A percentile compares a stretch with the other conserved stretches of the same genome.
Conservation (phyloP, 2,888 invertebrate species). For the Andrena haemorrhoa region DNA sequence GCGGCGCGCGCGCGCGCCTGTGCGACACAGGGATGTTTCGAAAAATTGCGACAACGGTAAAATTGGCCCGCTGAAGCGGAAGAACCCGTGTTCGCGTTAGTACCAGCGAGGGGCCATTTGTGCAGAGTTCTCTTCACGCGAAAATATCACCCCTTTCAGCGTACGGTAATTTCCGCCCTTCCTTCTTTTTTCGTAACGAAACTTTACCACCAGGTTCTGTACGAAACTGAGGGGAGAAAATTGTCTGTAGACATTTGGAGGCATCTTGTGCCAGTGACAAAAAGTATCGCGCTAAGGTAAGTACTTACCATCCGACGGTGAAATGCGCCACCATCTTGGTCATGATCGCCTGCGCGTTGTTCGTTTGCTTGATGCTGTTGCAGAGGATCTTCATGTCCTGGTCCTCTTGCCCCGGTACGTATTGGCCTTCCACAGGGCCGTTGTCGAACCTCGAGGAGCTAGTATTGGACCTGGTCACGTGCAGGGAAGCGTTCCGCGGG, state of each 20-base stretch:
- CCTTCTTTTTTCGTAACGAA: background rate
- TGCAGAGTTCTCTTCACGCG: background rate
- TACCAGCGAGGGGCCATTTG: background rate
- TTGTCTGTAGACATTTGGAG: too few species aligned
- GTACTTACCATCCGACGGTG: slow-evolving; percentile 90
- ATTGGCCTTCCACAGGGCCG: slow-evolving; percentile 77
- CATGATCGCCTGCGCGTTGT: slow-evolving; percentile 85
- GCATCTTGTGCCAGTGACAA: too few species aligned
- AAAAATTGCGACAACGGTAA: slow-evolving; percentile 20
- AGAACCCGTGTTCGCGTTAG: slow-evolving; percentile 15
- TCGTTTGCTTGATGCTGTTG: slow-evolving; percentile 81
- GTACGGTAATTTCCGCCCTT: background rate
- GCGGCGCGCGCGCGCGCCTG: background rate
- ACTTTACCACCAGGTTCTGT: too few species aligned
- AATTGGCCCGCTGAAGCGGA: background rate
- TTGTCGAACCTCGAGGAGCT: slow-evolving; percentile 78
- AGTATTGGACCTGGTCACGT: slow-evolving; percentile 87
- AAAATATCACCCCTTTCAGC: slow-evolving; percentile 2
- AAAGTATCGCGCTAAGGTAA: too few species aligned
- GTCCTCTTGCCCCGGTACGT: slow-evolving; percentile 81
- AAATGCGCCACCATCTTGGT: slow-evolving; percentile 89
- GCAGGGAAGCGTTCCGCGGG: slow-evolving; percentile 91
- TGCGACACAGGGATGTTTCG: background rate
- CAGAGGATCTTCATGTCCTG: slow-evolving; percentile 83
- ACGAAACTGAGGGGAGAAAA: too few species aligned